A percentile compares a stretch with the other conserved stretches of the same genome.
Evolutionary conservation across 2,797 vertebrate genomes (phyloP).

Genomic region (Poeciliopsis infans): DNA sequence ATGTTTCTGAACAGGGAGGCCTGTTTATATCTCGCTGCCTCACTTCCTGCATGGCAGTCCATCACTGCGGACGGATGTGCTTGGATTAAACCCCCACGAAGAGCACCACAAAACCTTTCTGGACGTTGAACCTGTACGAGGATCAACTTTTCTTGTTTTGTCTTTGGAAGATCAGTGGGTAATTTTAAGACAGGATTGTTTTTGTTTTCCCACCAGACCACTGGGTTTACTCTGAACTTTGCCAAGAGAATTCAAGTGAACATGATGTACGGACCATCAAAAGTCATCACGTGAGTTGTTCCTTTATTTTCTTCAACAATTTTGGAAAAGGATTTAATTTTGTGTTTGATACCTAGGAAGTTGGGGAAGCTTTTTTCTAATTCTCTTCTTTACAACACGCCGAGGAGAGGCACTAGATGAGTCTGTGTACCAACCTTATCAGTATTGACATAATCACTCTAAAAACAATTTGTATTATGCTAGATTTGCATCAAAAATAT

Average conservation of each 20-base stretch:
- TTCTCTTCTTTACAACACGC: background rate
- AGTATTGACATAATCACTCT: background rate
- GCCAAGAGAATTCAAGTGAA: slow-evolving; percentile 94
- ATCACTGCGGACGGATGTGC: slow-evolving; percentile 59
- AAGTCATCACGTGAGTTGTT: slow-evolving; percentile 84
- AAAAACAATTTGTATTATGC: background rate
- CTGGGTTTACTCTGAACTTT: slow-evolving; percentile 91
- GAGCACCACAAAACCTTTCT: slow-evolving; percentile 87
- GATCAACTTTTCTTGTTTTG: background rate
- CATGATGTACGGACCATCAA: slow-evolving; percentile 84
- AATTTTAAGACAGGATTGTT: background rate
- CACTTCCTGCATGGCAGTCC: slow-evolving; percentile 90
- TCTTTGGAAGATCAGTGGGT: background rate
- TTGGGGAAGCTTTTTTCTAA: background rate
- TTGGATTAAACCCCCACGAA: slow-evolving; percentile 81
- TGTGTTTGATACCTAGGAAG: background rate
- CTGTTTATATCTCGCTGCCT: slow-evolving; percentile 89
- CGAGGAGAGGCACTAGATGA: background rate
- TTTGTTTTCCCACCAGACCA: slow-evolving; percentile 77
- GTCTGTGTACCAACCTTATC: background rate
- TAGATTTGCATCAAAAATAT: background rate
- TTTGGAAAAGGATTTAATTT: background rate
- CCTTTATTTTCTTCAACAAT: background rate
- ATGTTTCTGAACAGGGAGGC: slow-evolving; percentile 75
- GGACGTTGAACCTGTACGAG: slow-evolving; percentile 93